Base-by-base conservation (phyloP, 2,888 invertebrate genomes). In the Nipponacmea schrenckii region DNA sequence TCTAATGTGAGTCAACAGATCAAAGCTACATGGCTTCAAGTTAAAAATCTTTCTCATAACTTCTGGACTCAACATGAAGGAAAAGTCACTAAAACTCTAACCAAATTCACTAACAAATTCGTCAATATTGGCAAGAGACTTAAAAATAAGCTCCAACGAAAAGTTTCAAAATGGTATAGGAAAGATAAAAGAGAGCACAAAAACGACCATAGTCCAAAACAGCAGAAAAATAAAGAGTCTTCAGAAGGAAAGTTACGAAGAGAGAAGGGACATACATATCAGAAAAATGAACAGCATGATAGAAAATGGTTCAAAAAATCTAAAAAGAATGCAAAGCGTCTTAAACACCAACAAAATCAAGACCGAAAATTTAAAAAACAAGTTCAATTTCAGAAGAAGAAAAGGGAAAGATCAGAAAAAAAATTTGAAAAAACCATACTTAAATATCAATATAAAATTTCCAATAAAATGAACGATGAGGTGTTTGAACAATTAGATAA, bases 41-140 rank as follows among this genome's bases (percentile, higher is more conserved):
- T 78, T n/a, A 76, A 78, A 68, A 78, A 78, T 66, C 44, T 78
- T 39, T 78, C 78, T 1, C 65, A 74, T 26, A 71, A 76, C n/a
- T 68, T 78, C 4, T 78, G 76, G 78, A 73, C 74, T 50, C 74
- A 78, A 56, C 74, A 78, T 68, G 76, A 78, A 45, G 76, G 76
- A 24, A 63, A 69, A 4, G 65, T 78, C 14, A 64, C 63, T 10
- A 68, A 76, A 26, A 62, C 72, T 45, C 64, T 72, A 7, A 72
- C 67, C 44, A 71, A 67, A 14, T 48, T 76, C 17, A 62, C 70
- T 45, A 56, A 74, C 39, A 76, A 63, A 27, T 67, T 74, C 20
- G 67, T 26, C 67, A 46, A 64, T n/a, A 46, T 69, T 12, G 46
- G 69, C 17, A 44, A 48, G 20, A 39, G 46, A 31, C 17, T 69